phyloP scores from a whole-genome alignment of 2,113 vertebrate species.

The Menura novaehollandiae region DNA sequence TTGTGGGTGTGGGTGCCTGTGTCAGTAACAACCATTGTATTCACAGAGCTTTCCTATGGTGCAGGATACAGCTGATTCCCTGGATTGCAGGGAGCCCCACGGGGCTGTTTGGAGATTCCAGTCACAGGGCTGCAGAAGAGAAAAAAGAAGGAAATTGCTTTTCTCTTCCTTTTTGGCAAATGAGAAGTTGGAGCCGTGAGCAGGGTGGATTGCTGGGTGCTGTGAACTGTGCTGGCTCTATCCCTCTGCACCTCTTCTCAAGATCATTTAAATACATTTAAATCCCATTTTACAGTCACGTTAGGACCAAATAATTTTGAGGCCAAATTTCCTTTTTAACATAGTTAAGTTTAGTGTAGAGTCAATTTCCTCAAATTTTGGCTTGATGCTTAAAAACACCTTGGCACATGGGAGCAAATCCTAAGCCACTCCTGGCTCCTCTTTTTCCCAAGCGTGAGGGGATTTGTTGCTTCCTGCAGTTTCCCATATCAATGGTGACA shows the following conservation, averaged over 20 bases:
- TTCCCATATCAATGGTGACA: background rate
- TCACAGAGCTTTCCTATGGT: background rate
- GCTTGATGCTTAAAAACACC: slow-evolving; percentile 33
- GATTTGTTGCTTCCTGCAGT: background rate
- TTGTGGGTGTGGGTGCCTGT: background rate
- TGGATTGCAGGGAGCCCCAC: background rate
- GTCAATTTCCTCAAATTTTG: slow-evolving; percentile 3
- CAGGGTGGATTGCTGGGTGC: slow-evolving; percentile 5
- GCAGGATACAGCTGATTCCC: background rate
- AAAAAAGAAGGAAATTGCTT: background rate
- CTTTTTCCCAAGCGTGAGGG: background rate
- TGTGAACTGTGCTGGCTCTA: slow-evolving; percentile 4
- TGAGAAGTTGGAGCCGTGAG: background rate
- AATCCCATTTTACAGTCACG: slow-evolving; percentile 18
- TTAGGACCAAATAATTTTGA: background rate
- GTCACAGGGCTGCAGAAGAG: background rate
- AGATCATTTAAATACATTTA: slow-evolving; percentile 1
- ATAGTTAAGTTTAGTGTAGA: background rate
- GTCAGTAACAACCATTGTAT: background rate
- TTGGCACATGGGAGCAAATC: background rate
- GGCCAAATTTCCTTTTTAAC: slow-evolving; percentile 17
- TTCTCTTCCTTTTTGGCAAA: slow-evolving; percentile 9
- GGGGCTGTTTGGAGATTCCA: background rate
- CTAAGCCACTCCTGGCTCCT: background rate
- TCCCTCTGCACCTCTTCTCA: background rate